These are phyloP conservation scores for Microtus oregoni DNA, from an alignment of 2,113 vertebrate species.

Conservation along the genomic window DNA sequence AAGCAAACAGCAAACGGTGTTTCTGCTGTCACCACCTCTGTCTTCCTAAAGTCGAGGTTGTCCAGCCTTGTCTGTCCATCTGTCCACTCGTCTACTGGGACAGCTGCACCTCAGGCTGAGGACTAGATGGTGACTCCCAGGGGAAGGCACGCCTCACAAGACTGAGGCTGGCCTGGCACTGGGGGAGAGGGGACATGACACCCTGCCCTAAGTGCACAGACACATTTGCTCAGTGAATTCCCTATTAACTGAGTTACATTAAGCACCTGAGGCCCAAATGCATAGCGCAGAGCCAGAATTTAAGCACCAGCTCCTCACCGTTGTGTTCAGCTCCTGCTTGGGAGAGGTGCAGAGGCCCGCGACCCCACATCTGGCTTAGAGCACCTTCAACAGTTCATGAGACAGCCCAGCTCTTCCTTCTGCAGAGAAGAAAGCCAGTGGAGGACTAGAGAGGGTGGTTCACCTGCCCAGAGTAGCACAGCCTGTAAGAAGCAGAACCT, in stretches of 20 bases:
- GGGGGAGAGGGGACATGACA: not conserved
- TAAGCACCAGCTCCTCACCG: accelerated
- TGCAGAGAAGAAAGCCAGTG: not conserved
- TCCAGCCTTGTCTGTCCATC: no score
- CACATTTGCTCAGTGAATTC: not conserved
- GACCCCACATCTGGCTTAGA: not conserved
- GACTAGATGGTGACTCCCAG: not conserved
- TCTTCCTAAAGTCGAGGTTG: accelerated
- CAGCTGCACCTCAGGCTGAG: not conserved
- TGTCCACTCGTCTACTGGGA: accelerated
- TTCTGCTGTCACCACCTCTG: accelerated
- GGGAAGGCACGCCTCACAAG: not conserved
- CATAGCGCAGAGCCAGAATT: accelerated
- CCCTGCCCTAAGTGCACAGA: accelerated
- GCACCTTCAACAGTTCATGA: not conserved
- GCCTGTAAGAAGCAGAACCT: not conserved
- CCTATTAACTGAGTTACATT: not conserved
- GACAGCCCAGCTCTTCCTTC: not conserved
- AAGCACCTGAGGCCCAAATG: not conserved
- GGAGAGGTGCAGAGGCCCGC: not conserved
- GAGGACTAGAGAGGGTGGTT: not conserved
- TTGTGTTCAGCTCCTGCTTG: accelerated
- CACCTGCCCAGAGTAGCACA: not conserved
- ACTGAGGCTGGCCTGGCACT: not conserved
- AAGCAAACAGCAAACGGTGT: no score